phyloP scores from a whole-genome alignment of 2,113 vertebrate species.

The Chamaetylas fuelleborni region DNA sequence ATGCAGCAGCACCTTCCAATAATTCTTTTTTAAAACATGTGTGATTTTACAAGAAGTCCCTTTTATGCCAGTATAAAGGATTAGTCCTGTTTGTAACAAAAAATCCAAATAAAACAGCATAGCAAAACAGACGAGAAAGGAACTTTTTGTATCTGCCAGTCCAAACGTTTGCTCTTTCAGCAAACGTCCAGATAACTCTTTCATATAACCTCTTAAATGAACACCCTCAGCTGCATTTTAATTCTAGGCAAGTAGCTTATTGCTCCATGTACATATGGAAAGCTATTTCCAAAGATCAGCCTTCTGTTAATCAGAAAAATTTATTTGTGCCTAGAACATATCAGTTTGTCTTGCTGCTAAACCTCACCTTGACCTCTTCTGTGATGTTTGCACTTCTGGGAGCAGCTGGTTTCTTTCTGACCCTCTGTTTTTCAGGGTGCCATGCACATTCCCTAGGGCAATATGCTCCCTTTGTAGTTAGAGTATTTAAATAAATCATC shows the following conservation, averaged over 20 bases:
- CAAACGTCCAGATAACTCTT: too few relatives aligned
- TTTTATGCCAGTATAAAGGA: not conserved
- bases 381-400: not conserved
- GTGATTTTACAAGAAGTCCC: not conserved
- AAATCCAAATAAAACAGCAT: not conserved
- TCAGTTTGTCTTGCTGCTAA: not conserved
- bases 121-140: not conserved
- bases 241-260: not conserved
- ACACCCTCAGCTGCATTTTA: not conserved
- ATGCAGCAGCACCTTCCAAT: not conserved
- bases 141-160: not conserved
- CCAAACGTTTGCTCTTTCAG: not conserved
- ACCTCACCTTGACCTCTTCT: slow-evolving; percentile 19
- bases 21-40: not conserved
- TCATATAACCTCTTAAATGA: not conserved
- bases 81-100: not conserved
- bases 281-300: not conserved
- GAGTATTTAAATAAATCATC: slow-evolving; percentile 4
- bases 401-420: not conserved
- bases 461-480: not conserved
- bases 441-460: not conserved
- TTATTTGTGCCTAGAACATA: not conserved
- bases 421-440: not conserved
- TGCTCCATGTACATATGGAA: not conserved
- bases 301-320: not conserved